A percentile compares a stretch with the other conserved stretches of the same genome.
Evolutionary conservation across 2,113 vertebrate species (phyloP).

Genomic region (Edolisoma coerulescens): DNA sequence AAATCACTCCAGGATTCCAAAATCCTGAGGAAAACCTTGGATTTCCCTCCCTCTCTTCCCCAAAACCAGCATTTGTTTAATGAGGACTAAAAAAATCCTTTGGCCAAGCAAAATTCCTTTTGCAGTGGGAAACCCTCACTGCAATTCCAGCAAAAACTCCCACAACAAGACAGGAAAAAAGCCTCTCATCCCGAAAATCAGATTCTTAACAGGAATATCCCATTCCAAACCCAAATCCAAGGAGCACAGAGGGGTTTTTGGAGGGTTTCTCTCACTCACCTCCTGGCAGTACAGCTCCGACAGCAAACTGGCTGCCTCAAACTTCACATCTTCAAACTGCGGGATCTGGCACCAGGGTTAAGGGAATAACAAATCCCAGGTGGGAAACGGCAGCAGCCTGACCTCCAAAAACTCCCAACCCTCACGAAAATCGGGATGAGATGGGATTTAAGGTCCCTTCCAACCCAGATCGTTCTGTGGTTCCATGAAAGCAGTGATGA

Average conservation of each 20-base stretch:
- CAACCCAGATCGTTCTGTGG: fast-evolving
- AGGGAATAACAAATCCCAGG: neutral
- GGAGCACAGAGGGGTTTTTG: fast-evolving
- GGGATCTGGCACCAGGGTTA: constrained; percentile 79
- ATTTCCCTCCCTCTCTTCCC: neutral
- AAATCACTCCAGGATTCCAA: neutral
- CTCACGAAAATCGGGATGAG: fast-evolving
- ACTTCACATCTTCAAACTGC: constrained; percentile 98
- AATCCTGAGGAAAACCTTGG: neutral
- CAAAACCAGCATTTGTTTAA: neutral
- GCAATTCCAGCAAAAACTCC: neutral
- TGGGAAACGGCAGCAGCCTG: neutral
- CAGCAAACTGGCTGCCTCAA: constrained; percentile 96
- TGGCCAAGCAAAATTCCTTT: neutral
- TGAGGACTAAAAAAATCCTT: fast-evolving
- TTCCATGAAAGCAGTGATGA: fast-evolving
- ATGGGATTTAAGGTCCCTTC: no score
- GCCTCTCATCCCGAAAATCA: fast-evolving
- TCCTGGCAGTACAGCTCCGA: constrained; percentile 98
- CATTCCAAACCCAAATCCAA: fast-evolving
- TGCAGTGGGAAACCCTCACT: fast-evolving
- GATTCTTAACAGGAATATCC: fast-evolving
- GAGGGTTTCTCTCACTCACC: constrained; percentile 71
- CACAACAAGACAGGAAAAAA: fast-evolving
- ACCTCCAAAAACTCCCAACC: fast-evolving